Conservation (phyloP, 2,888 invertebrate species). For the Latrodectus hesperus region DNA sequence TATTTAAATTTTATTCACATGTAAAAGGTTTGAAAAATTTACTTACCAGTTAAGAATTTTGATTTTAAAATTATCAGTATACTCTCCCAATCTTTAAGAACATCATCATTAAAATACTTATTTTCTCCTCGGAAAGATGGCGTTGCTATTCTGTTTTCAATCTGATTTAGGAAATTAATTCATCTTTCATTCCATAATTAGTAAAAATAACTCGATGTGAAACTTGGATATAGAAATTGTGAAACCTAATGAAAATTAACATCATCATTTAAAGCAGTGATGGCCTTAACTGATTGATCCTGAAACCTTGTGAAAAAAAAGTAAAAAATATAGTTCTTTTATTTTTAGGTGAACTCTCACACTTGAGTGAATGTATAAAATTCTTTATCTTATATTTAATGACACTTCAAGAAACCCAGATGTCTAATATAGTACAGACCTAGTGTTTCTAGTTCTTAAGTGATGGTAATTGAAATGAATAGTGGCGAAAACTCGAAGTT, state of each 20-base stretch:
- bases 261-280: constrained; percentile 15
- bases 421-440: background rate
- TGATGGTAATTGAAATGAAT: constrained; percentile 61
- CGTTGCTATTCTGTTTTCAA: background rate
- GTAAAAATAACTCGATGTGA: too few species aligned
- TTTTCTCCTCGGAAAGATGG: background rate
- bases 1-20: too few species aligned
- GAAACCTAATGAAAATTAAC: constrained; percentile 47
- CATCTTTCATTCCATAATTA: too few species aligned
- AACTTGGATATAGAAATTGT: background rate
- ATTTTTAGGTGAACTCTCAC: background rate
- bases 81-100: too few species aligned
- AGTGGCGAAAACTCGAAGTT: constrained; percentile 41
- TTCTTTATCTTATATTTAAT: constrained; percentile 11
- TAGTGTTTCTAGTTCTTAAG: background rate
- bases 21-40: too few species aligned
- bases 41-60: too few species aligned
- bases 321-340: constrained; percentile 1
- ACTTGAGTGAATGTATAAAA: background rate
- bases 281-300: background rate
- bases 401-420: constrained; percentile 9
- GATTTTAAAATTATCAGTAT: too few species aligned
- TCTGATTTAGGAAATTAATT: too few species aligned
- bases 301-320: constrained; percentile 4
- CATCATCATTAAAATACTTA: too few species aligned